Conservation (phyloP, 2,888 invertebrate species). For the Thymelicus lineola region DNA sequence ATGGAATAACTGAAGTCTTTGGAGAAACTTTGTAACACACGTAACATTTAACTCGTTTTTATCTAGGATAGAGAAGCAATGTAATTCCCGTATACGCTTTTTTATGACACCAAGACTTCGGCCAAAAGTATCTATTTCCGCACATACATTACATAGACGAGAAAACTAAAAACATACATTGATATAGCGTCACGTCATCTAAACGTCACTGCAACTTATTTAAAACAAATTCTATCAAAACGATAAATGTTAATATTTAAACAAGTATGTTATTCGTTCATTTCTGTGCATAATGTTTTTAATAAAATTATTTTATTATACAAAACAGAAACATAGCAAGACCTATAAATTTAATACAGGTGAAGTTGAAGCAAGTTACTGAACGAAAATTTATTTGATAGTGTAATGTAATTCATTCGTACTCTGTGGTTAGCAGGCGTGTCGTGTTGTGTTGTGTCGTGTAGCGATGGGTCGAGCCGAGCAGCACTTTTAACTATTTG, state of each 20-base stretch:
- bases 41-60: constrained; percentile 41
- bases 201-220: constrained; percentile 45
- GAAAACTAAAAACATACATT: constrained; percentile 60
- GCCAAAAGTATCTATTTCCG: constrained; percentile 51
- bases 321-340: too few relatives aligned
- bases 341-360: too few relatives aligned
- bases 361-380: neutral
- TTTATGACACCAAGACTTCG: constrained; percentile 44
- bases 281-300: too few relatives aligned
- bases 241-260: neutral
- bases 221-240: constrained; percentile 10
- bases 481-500: too few relatives aligned
- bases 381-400: neutral
- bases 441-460: too few relatives aligned
- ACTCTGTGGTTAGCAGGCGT: too few relatives aligned
- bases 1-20: constrained; percentile 54
- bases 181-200: constrained; percentile 74
- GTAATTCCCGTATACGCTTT: constrained; percentile 8
- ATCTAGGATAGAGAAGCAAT: constrained; percentile 1
- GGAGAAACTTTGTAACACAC: constrained; percentile 53
- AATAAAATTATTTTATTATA: too few relatives aligned
- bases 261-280: neutral
- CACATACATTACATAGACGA: constrained; percentile 53
- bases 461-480: too few relatives aligned
- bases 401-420: too few relatives aligned